A percentile compares a stretch with the other conserved stretches of the same genome.
These are phyloP conservation scores for Ondatra zibethicus DNA, from an alignment of 2,113 vertebrate species.

Conservation along the genomic window DNA sequence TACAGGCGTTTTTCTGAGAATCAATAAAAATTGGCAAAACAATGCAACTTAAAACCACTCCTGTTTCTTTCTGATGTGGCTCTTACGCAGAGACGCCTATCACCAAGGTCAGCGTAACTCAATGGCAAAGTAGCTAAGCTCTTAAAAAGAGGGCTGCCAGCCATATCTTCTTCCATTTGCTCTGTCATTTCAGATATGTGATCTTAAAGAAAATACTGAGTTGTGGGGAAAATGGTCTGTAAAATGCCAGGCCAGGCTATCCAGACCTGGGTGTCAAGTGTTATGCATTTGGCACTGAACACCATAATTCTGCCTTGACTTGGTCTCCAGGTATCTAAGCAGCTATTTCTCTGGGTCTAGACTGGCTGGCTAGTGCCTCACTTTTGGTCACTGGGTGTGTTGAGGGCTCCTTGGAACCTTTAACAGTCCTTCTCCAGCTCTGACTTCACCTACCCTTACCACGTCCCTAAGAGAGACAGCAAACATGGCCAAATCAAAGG, in stretches of 20 bases:
- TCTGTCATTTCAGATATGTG: slow-evolving; percentile 51
- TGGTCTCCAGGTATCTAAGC: not conserved
- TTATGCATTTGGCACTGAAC: not conserved
- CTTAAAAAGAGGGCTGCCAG: not conserved
- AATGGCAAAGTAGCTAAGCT: not conserved
- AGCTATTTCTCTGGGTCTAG: not conserved
- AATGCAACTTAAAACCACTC: not conserved
- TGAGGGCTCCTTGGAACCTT: not conserved
- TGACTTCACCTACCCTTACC: slow-evolving; percentile 2
- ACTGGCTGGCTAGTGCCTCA: not conserved
- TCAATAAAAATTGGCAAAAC: slow-evolving; percentile 36
- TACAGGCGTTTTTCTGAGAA: slow-evolving; percentile 1
- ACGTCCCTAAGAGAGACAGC: not conserved
- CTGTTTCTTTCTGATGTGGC: slow-evolving; percentile 8
- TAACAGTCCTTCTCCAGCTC: not conserved
- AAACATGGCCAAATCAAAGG: not conserved
- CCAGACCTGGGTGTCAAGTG: not conserved
- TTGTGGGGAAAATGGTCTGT: not conserved
- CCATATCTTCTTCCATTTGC: not conserved
- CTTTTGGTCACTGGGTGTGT: not conserved
- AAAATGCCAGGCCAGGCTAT: not conserved
- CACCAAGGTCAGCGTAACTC: not conserved
- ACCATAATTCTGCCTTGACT: not conserved
- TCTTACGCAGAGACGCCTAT: not conserved
- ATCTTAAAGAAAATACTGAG: slow-evolving; percentile 21